Evolutionary conservation across 2,888 invertebrate genomes (phyloP), one percentile per base, ranked within the genome.

Genomic region (Ectemnius cavifrons): DNA sequence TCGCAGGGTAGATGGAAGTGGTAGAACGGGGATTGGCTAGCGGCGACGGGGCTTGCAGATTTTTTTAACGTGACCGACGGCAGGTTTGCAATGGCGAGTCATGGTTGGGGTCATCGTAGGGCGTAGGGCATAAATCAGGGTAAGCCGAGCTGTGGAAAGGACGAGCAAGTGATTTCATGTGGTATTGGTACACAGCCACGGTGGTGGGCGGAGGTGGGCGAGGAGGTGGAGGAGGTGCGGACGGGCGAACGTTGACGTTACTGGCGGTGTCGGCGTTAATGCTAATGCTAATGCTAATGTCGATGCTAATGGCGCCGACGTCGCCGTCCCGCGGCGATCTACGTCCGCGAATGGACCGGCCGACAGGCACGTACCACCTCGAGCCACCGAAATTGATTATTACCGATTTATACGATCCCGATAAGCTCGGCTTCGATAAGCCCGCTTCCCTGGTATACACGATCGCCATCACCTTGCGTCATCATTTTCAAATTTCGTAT

Each of bases 281-380:
- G 88, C 84, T 87, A 88, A 88, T 87, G 88, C 83, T 84, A 86
- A 87, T 85, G 86, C 80, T 81, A 83, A 85, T 87, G 80, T 73
- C 81, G 77, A 82, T 82, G 81, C 79, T 82, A 82, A 82, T 82
- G 82, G 82, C 75, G 77, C 73, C 73, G 78, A 77, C 76, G 81
- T 81, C 75, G 79, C 37, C 37, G 37, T 82, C 71, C 75, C 56
- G 67, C 58, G 67, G 74, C 80, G 79, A 82, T 80, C 78, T 81
- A 73, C 78, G 77, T 78, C 66, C 70, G 79, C 75, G 75, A 78
- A 76, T 75, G 71, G 75, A 83, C 80, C 75, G 58, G 70, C 73
- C 76, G 78, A 83, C 82, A 81, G 81, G 75, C 79, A 80, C 79
- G 72, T 75, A 73, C 75, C 56, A 74, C 71, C 71, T 65, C 70